Evolutionary conservation across 1,140 invertebrate genomes (phyloP), one percentile per base, ranked within the genome.

Genomic region (Tetramorium simillimum): DNA sequence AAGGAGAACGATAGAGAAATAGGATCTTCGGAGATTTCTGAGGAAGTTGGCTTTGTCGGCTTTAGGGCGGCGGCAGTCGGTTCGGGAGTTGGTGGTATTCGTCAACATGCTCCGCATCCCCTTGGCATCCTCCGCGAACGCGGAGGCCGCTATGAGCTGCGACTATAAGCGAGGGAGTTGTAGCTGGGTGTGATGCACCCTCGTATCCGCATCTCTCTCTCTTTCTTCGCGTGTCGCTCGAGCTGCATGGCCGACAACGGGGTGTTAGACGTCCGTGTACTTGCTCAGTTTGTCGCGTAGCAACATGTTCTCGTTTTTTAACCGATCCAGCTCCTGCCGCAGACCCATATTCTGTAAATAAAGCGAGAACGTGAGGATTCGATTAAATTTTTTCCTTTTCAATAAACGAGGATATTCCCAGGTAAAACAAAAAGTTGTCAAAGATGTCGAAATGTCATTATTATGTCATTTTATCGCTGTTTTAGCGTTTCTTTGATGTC

Each of bases 291-390:
- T 97, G 93, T 98, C 97, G 93, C 98, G 97, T 92, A 99, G 96
- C 93, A 98, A 96, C 94, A 97, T 96, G 94, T 99, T 99, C 96
- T 99, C 98, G 95, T 98, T 98, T 96, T 98, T 98, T 94, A 99
- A 95, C 95, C 98, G 96, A 95, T 98, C 98, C 93, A 98, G 95
- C 94, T 98, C 97, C 95, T 98, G 97, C 93, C 98, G 97, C 93
- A 98, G 96, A 91, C 97, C 97, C 96, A 98, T 96, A 92, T 98
- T 98, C 97, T 98, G 95, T 37, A 96, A 96, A 84, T 14, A 81
- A 72, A 56, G 1, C 16, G 12, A 65, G 1, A 33, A 56, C 3
- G 7, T 53, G 12, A 58, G 21, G 2, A 53, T 14, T 40, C 53
- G 10, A 16, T 1, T 28, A 10, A 33, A 49, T 9, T 12, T 16